phyloP scores from a whole-genome alignment of 2,113 vertebrate species.

The Crotalus tigris region DNA sequence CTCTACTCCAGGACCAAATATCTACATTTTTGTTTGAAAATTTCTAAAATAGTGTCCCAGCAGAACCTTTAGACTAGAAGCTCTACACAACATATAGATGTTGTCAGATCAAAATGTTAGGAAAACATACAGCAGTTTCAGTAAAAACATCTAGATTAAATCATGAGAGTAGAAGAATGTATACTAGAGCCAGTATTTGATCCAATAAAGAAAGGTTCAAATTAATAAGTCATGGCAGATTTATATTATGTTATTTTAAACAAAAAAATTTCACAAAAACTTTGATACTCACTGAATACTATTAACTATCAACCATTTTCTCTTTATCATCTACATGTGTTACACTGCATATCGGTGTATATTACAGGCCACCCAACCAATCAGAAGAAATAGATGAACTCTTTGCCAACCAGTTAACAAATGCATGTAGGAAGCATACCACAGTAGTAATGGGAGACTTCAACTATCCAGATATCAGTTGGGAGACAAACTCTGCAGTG shows the following conservation, averaged over 20 bases:
- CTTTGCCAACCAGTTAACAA: too few relatives aligned
- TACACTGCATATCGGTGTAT: too few relatives aligned
- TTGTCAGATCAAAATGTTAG: not conserved
- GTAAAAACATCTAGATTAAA: not conserved
- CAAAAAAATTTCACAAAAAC: too few relatives aligned
- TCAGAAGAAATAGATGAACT: too few relatives aligned
- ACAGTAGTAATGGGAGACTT: too few relatives aligned
- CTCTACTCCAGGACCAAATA: not conserved
- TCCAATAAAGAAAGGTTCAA: not conserved
- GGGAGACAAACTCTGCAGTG: too few relatives aligned
- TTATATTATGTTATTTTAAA: not conserved
- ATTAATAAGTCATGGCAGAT: not conserved
- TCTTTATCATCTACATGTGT: too few relatives aligned
- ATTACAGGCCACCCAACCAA: too few relatives aligned
- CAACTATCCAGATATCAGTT: too few relatives aligned
- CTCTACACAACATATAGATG: not conserved
- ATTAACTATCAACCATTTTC: too few relatives aligned
- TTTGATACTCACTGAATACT: too few relatives aligned
- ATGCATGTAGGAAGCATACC: too few relatives aligned
- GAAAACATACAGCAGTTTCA: not conserved
- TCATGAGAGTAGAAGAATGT: not conserved
- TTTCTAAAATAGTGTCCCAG: not conserved
- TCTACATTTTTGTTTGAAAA: not conserved
- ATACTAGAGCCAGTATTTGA: not conserved
- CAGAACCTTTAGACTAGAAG: not conserved